These are phyloP conservation scores for Phylloscopus trochilus DNA, from an alignment of 2,113 vertebrate genomes.

Conservation along the genomic window DNA sequence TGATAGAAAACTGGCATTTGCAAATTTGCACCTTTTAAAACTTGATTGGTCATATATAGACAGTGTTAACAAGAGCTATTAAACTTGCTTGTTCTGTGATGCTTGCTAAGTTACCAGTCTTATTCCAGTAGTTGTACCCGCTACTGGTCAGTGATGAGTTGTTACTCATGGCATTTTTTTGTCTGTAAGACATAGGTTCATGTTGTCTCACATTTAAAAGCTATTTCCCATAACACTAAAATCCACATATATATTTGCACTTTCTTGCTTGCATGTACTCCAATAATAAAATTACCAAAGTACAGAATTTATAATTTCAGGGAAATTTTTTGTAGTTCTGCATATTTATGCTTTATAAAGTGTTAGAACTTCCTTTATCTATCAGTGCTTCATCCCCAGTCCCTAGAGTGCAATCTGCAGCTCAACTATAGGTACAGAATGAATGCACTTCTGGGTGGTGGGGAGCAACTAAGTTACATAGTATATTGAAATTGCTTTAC, in stretches of 20 bases:
- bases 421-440: neutral
- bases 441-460: neutral
- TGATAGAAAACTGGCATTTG: neutral
- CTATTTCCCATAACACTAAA: neutral
- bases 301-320: neutral
- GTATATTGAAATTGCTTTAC: neutral
- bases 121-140: neutral
- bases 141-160: neutral
- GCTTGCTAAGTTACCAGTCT: neutral
- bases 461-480: neutral
- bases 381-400: neutral
- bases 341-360: neutral
- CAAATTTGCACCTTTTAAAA: neutral
- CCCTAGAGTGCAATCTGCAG: neutral
- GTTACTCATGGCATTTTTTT: neutral
- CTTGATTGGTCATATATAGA: neutral
- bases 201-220: neutral
- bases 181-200: accelerated
- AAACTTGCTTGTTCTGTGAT: neutral
- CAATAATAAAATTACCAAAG: neutral
- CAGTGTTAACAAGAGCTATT: neutral
- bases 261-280: neutral
- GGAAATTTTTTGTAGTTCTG: neutral
- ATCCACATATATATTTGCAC: accelerated
- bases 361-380: neutral